phyloP scores from a whole-genome alignment of 92 coral and sea anemone species.

The Epizoanthus ramosus region DNA sequence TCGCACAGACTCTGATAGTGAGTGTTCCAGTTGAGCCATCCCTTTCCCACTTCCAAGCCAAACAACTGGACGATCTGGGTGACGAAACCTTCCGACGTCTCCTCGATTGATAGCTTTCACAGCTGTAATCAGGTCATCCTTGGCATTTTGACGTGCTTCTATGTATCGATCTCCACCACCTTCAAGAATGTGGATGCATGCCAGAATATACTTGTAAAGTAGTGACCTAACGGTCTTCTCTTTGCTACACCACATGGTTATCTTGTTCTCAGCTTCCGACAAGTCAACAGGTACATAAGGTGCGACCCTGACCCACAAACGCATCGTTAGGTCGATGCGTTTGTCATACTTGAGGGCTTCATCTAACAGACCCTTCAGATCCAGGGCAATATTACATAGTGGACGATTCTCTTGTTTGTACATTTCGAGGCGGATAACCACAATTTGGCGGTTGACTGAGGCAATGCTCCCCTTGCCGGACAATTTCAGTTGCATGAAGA shows the following conservation, averaged over 20 bases:
- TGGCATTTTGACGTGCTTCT: constrained; percentile 31
- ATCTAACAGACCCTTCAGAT: constrained; percentile 38
- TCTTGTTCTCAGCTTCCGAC: constrained; percentile 52
- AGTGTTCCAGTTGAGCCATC: constrained; percentile 61
- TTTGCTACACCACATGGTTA: constrained; percentile 50
- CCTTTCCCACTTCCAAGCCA: constrained; percentile 62
- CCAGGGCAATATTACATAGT: constrained; percentile 28
- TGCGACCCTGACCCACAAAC: constrained; percentile 68
- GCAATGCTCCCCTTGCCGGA: constrained; percentile 51
- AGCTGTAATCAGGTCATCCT: constrained; percentile 45
- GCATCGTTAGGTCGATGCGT: constrained; percentile 59
- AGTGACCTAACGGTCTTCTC: constrained; percentile 60
- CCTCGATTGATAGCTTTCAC: constrained; percentile 48
- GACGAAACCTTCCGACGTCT: constrained; percentile 57
- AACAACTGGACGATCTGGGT: constrained; percentile 74
- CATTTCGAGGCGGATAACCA: constrained; percentile 45
- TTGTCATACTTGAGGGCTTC: constrained; percentile 52
- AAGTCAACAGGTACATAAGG: constrained; percentile 59
- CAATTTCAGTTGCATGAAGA: constrained; percentile 42
- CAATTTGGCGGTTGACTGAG: constrained; percentile 67
- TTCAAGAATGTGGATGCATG: constrained; percentile 63
- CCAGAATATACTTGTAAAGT: constrained; percentile 60
- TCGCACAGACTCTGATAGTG: not conserved
- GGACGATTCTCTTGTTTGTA: constrained; percentile 30
- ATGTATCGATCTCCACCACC: constrained; percentile 43